Base-by-base conservation (phyloP, 2,797 vertebrate genomes). In the Leptoclinus maculatus region DNA sequence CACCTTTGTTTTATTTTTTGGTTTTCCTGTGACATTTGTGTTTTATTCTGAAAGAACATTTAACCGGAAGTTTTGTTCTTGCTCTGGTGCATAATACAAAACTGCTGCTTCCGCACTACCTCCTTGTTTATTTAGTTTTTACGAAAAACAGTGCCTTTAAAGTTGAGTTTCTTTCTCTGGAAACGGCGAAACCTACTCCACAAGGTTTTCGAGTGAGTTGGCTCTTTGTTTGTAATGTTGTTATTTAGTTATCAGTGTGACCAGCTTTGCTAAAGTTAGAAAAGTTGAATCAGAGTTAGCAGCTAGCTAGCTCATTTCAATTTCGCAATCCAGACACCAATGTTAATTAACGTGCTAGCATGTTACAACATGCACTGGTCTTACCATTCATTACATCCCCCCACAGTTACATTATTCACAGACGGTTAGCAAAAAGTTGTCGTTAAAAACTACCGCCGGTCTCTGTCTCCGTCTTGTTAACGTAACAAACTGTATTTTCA, bases 51-150 rank as follows among this genome's bases (percentile, higher is more conserved):
- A 87, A 91, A 66, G 2, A 1, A 0, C 1, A 0, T 2, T 5
- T 23, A 1, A 27, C 63, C 79, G 87, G 90, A 92, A 68, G 54
- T 49, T 7, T 2, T 56, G 7, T 7, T 32, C 3, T 73, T 5
- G 23, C 43, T 67, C 9, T 9, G 1, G 41, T 2, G 5, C 11
- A 36, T 10, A 51, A 32, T 27, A 53, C 19, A 12, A 64, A 63
- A 67, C 47, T 56, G 59, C 83, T 39, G 83, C 91, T 91, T 93
- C 90, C 90, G 91, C 83, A 85, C 53, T 74, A 74, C 87, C 90
- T 93, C 91, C 91, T 85, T 89, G 88, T 93, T 93, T 88, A 88
- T 54, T 84, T 80, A 80, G 82, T 87, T 56, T 89, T 80, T 54
- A 4, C 25, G 32, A 21, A 54, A 77, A 80, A 76, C 45, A 34